phyloP scores from a whole-genome alignment of 2,113 vertebrate species.

The Illadopsis cleaveri region DNA sequence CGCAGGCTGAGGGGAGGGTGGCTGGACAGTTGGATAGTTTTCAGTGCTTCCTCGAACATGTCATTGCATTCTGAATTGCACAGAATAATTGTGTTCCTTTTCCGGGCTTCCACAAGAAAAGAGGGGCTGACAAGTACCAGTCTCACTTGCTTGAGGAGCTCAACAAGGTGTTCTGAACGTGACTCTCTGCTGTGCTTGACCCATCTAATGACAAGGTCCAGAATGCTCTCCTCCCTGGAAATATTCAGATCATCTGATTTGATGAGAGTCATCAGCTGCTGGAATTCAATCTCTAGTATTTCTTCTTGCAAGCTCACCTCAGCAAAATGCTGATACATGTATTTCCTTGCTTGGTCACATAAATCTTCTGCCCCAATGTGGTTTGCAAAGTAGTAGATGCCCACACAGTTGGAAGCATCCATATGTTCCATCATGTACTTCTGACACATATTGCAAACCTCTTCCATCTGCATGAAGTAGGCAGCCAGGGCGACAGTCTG shows the following conservation, averaged over 20 bases:
- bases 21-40: conserved; percentile 69
- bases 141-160: conserved; percentile 89
- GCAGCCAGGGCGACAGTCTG: conserved; percentile 89
- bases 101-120: conserved; percentile 83
- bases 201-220: conserved; percentile 92
- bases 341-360: conserved; percentile 83
- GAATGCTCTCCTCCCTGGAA: conserved; percentile 89
- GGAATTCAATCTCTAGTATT: conserved; percentile 87
- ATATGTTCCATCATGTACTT: conserved; percentile 92
- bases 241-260: conserved; percentile 93
- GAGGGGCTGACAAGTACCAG: conserved; percentile 83
- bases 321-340: conserved; percentile 87
- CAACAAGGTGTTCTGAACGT: conserved; percentile 77
- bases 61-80: conserved; percentile 80
- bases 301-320: conserved; percentile 92
- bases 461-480: conserved; percentile 94
- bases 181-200: conserved; percentile 76
- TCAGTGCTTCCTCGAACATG: conserved; percentile 75
- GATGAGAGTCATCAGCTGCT: conserved; percentile 86
- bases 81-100: conserved; percentile 85
- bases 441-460: conserved; percentile 84
- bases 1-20: conserved; percentile 82
- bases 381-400: conserved; percentile 90
- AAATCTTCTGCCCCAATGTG: conserved; percentile 92
- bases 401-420: conserved; percentile 94